These are phyloP conservation scores for Saccopteryx bilineata DNA, from an alignment of 2,113 vertebrate genomes.

Conservation along the genomic window DNA sequence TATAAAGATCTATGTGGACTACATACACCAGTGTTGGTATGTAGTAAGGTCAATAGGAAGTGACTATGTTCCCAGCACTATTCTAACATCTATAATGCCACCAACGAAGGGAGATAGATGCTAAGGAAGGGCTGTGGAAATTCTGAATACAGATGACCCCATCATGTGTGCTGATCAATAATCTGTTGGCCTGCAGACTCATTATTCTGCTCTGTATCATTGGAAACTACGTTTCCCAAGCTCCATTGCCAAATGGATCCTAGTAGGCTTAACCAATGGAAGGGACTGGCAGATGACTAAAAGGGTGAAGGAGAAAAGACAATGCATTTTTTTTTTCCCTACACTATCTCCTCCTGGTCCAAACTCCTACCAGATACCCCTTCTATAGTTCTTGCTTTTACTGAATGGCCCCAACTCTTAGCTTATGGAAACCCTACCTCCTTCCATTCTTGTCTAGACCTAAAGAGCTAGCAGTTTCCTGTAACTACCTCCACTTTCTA, in stretches of 20 bases:
- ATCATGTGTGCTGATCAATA: neutral
- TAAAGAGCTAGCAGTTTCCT: neutral
- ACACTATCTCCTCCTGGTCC: neutral
- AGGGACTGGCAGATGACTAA: neutral
- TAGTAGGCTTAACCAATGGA: neutral
- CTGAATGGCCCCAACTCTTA: neutral
- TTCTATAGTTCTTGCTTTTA: neutral
- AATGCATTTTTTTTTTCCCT: neutral
- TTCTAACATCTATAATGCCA: neutral
- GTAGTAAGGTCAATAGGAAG: neutral
- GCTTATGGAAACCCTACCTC: neutral
- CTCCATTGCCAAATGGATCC: neutral
- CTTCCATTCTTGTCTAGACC: neutral
- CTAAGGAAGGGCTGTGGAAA: neutral
- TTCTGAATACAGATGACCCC: neutral
- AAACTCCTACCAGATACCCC: neutral
- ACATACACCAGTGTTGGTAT: too few relatives aligned
- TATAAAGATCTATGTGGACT: neutral
- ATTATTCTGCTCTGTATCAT: neutral
- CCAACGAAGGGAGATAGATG: accelerated
- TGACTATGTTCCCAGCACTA: neutral
- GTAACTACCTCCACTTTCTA: neutral
- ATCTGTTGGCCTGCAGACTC: neutral
- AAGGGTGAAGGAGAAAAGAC: neutral
- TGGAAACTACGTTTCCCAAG: neutral